A percentile compares a stretch with the other conserved stretches of the same genome.
phyloP scores from a whole-genome alignment of 2,797 vertebrate species.

The Oryzias dopingdopingensis region DNA sequence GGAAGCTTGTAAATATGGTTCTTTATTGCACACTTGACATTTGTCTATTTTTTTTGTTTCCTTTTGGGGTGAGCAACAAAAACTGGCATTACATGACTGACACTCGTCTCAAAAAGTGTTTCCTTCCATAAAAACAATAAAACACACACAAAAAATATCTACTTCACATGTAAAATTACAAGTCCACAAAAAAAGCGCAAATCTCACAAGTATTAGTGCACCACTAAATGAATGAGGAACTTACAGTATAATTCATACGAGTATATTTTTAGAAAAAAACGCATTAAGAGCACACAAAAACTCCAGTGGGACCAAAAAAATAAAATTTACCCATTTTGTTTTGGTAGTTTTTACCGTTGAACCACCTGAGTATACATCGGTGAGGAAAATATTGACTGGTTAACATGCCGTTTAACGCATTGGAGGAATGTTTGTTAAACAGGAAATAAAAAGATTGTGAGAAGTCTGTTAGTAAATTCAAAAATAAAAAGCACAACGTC shows the following conservation, averaged over 20 bases:
- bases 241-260: constrained; percentile 57
- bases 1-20: constrained; percentile 72
- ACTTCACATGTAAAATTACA: constrained; percentile 71
- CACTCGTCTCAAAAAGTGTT: constrained; percentile 57
- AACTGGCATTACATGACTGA: constrained; percentile 69
- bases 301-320: constrained; percentile 55
- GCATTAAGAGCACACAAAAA: constrained; percentile 30
- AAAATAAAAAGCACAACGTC: constrained; percentile 57
- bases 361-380: constrained; percentile 65
- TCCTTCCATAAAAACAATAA: constrained; percentile 49
- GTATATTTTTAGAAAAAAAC: constrained; percentile 37
- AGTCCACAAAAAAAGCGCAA: constrained; percentile 52
- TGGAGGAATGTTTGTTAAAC: constrained; percentile 78
- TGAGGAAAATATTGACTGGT: constrained; percentile 54
- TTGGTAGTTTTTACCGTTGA: constrained; percentile 64
- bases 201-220: constrained; percentile 71
- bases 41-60: constrained; percentile 28
- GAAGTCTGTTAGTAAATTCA: constrained; percentile 60
- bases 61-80: constrained; percentile 73
- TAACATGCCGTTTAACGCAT: constrained; percentile 63
- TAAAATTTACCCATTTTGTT: constrained; percentile 32
- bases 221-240: constrained; percentile 59
- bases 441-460: constrained; percentile 49
- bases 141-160: constrained; percentile 60
- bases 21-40: constrained; percentile 82